A percentile compares a stretch with the other conserved stretches of the same genome.
phyloP scores from a whole-genome alignment of 2,797 vertebrate species.

The Strix occidentalis region DNA sequence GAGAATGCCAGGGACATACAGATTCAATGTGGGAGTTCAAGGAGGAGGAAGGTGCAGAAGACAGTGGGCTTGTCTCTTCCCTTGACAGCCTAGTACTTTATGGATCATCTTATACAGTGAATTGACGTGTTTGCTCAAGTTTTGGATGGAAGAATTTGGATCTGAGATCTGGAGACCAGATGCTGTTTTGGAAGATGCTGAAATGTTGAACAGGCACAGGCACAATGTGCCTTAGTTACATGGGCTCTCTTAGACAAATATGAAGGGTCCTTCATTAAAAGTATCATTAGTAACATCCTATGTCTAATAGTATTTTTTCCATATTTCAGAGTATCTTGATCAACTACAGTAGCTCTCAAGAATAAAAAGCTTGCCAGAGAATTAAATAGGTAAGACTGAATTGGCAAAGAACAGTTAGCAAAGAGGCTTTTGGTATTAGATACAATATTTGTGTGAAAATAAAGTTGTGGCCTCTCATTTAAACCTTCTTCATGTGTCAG shows the following conservation, averaged over 20 bases:
- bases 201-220: accelerated
- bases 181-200: background rate
- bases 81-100: background rate
- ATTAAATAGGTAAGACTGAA: background rate
- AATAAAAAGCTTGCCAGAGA: background rate
- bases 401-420: background rate
- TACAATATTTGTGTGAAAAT: background rate
- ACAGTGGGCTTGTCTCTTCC: background rate
- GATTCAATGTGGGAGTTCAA: background rate
- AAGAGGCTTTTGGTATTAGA: background rate
- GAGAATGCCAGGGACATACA: background rate
- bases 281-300: background rate
- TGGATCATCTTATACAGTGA: background rate
- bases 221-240: background rate
- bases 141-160: background rate
- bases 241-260: background rate
- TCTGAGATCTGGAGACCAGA: background rate
- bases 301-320: background rate
- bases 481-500: background rate
- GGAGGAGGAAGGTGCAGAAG: background rate
- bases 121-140: background rate
- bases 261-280: background rate
- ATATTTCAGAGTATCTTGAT: background rate
- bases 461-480: background rate
- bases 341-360: background rate